A percentile compares a stretch with the other conserved stretches of the same genome.
Evolutionary conservation across 2,113 vertebrate species (phyloP).

Genomic region (Apaloderma vittatum): DNA sequence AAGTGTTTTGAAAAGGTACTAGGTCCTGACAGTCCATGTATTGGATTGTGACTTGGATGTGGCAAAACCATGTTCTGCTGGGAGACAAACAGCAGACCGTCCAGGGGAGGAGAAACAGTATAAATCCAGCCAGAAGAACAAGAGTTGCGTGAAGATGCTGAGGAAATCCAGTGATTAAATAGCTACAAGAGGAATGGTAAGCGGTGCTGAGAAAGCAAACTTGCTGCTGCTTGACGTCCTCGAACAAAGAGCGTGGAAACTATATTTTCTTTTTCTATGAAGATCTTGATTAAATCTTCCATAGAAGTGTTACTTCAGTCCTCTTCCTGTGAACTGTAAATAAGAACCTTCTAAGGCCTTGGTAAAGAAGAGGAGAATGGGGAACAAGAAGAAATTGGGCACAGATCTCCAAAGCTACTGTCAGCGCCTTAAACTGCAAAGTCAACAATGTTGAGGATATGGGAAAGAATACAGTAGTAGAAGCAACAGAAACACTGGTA

Average conservation of each 20-base stretch:
- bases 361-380: background rate
- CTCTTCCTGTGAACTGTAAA: background rate
- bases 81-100: background rate
- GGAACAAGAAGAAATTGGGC: background rate
- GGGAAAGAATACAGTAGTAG: background rate
- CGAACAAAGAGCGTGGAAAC: background rate
- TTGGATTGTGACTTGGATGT: background rate
- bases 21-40: background rate
- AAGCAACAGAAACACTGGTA: conserved; percentile 23
- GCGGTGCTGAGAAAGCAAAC: background rate
- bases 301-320: background rate
- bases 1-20: background rate
- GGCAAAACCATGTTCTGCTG: background rate
- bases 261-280: background rate
- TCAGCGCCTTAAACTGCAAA: background rate
- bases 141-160: background rate
- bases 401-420: background rate
- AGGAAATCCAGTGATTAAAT: background rate
- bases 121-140: background rate
- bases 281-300: background rate
- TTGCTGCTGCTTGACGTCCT: background rate
- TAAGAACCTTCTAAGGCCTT: background rate
- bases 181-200: background rate
- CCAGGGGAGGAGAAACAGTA: background rate
- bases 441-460: background rate